Evolutionary conservation across 23 tunicate species (phyloP).

Genomic region (Halocynthia roretzi): DNA sequence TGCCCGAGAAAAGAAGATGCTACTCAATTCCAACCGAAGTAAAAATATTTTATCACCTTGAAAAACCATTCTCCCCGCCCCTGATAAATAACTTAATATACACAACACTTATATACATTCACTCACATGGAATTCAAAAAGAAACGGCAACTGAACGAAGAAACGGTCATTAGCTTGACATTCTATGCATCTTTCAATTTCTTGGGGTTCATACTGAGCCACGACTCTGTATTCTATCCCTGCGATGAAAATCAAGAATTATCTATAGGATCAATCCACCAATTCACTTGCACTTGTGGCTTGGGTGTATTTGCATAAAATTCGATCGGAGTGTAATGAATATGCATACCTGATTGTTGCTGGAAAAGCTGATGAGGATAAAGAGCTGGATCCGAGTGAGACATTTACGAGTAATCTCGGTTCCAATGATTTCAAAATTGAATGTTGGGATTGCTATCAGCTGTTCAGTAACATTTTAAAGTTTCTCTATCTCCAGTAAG

Average conservation of each 20-base stretch:
- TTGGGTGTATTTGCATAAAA: neutral
- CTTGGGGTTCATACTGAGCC: conserved; percentile 80
- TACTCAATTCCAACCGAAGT: no score
- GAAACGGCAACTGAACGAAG: conserved; percentile 58
- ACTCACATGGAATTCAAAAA: conserved; percentile 55
- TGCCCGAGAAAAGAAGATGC: no score
- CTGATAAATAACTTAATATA: neutral
- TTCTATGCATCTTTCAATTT: conserved; percentile 50
- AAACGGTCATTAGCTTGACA: conserved; percentile 47
- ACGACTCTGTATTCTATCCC: conserved; percentile 66
- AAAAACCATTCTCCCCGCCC: no score
- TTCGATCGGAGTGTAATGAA: neutral
- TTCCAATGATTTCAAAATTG: no score
- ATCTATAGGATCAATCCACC: neutral
- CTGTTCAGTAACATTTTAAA: no score
- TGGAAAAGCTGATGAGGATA: neutral
- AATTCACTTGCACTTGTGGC: neutral
- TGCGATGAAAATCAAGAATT: conserved; percentile 5
- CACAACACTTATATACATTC: neutral
- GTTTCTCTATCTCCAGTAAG: no score
- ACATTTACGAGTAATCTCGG: no score
- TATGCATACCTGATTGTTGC: conserved; percentile 1
- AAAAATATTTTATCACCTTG: no score
- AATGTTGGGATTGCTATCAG: no score
- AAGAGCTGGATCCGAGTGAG: no score